Conservation (phyloP, 2,888 invertebrate species). For the Limnephilus lunatus region DNA sequence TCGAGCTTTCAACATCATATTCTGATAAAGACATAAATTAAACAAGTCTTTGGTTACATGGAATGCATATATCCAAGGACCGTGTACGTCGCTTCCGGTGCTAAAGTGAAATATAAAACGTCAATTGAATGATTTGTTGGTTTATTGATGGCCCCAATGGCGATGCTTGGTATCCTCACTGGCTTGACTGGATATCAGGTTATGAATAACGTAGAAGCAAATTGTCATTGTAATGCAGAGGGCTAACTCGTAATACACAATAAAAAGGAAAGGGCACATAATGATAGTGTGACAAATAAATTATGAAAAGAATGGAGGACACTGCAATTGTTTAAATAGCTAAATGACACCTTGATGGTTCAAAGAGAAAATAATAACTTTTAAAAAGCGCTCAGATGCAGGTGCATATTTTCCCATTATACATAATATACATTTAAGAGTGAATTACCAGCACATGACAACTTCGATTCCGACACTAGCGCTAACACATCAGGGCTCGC, state of each 20-base stretch:
- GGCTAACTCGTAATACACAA: background rate
- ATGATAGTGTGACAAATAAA: background rate
- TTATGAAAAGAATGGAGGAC: background rate
- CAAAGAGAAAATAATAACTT: no score
- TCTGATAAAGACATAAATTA: background rate
- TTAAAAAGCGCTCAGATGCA: no score
- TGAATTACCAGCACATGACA: no score
- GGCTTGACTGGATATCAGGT: background rate
- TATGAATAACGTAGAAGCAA: background rate
- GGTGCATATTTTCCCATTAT: no score
- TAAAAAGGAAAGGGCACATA: background rate
- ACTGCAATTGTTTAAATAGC: background rate
- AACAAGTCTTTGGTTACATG: background rate
- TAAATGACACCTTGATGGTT: no score
- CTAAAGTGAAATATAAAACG: slow-evolving; percentile 2
- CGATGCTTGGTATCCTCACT: background rate
- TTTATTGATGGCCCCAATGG: background rate
- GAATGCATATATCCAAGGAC: background rate
- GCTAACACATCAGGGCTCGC: no score
- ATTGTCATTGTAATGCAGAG: background rate
- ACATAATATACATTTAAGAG: no score
- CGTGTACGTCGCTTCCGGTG: background rate
- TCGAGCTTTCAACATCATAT: slow-evolving; percentile 2
- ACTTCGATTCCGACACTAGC: no score
- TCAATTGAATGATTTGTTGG: background rate